Percentiles rank a stretch among this genome's conserved stretches.
These are phyloP conservation scores for Synanthedon formicaeformis DNA, from an alignment of 2,888 invertebrate species.

Conservation along the genomic window DNA sequence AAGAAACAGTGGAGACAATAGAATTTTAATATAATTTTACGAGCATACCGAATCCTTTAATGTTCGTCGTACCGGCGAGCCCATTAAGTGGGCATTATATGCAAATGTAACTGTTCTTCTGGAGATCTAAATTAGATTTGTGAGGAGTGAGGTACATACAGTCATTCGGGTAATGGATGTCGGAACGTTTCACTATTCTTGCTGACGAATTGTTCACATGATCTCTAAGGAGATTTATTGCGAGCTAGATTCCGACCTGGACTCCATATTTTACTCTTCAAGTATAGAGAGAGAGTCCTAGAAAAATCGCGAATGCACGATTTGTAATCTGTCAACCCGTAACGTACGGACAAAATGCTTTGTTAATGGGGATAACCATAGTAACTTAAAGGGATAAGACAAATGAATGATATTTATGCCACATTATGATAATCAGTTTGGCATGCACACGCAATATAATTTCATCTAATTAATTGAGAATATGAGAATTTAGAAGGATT, in stretches of 20 bases:
- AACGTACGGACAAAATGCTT: too few species aligned
- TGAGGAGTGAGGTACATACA: conserved; percentile 9
- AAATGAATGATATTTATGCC: too few species aligned
- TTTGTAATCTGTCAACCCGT: too few species aligned
- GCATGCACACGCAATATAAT: too few species aligned
- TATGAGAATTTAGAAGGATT: too few species aligned
- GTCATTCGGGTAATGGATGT: conserved; percentile 23
- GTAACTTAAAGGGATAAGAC: too few species aligned
- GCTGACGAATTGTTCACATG: background rate
- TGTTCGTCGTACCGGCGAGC: conserved; percentile 10
- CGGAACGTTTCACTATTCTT: background rate
- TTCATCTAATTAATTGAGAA: too few species aligned
- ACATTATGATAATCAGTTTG: too few species aligned
- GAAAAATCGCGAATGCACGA: too few species aligned
- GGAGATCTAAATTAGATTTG: conserved; percentile 31
- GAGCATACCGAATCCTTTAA: conserved; percentile 10
- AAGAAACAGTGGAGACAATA: conserved; percentile 6
- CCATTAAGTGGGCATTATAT: conserved; percentile 37
- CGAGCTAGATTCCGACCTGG: background rate
- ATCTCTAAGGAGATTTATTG: background rate
- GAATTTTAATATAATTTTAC: conserved; percentile 8
- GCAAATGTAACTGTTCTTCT: conserved; percentile 33
- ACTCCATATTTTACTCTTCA: too few species aligned
- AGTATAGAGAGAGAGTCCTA: too few species aligned
- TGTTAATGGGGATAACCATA: too few species aligned